Base-by-base conservation (phyloP, 2,888 invertebrate genomes). In the Cabera pusaria region DNA sequence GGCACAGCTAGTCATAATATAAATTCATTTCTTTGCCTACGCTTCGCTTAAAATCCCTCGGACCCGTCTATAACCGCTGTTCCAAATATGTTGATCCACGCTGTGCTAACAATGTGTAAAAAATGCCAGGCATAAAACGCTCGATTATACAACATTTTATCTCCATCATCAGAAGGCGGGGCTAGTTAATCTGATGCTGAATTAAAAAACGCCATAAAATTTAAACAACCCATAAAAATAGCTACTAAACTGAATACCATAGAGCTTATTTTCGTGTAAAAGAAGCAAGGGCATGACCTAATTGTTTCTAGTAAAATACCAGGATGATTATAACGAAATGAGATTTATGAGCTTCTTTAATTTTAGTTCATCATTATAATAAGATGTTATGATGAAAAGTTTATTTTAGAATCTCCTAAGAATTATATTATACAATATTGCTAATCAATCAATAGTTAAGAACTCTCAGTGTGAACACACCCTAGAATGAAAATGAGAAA, bases 131-230 rank as follows among this genome's bases (percentile, higher is more conserved):
- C 75, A 75, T 74, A 81, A 83, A 83, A 82, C 81, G 73, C 79
- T 81, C 78, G 72, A 80, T 84, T 82, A 83, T 71, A 72, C 69
- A 66, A 67, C 68, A 59, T 70, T 76, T 79, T 84, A 85, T 85
- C 85, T 75, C 55, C 63, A 66, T 80, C 78, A 85, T 85, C 85
- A 78, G 70, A 75, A 79, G 85, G 85, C 81, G 85, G 72, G 70
- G 34, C 34, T 40, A 40, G 40, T 19, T 29, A 34, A 35, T 40
- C 20, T 25, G 24, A 40, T 35, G 28, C 24, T 58, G 68, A 67
- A 73, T 66, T 69, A 61, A 68, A 72, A 58, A 59, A 52, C 48
- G 47, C 16, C 18, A 27, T 25, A 28, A 20, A 20, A 24, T 14
- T 21, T 40, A 11, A 33, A 24, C 24, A 6, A 2, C 8, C 5